Evolutionary conservation across 2,797 vertebrate species (phyloP).

Genomic region (Hippoglossus hippoglossus): DNA sequence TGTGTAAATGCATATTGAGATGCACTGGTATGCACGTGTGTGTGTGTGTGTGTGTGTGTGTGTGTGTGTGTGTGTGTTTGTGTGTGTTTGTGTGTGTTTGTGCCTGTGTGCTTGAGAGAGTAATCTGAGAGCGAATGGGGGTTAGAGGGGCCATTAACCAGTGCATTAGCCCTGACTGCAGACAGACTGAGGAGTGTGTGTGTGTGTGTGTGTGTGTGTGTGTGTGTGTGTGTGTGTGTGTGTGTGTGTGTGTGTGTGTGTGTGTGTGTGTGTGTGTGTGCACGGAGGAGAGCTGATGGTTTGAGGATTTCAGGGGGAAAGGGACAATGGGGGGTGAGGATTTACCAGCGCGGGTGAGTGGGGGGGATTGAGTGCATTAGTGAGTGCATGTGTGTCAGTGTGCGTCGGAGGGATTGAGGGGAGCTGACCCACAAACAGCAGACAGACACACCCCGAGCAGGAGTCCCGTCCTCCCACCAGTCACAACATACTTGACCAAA

Average conservation of each 20-base stretch:
- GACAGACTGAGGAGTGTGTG: conserved; percentile 38
- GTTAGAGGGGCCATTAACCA: conserved; percentile 71
- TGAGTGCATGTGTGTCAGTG: conserved; percentile 55
- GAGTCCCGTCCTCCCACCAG: conserved; percentile 40
- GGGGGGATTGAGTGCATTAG: conserved; percentile 74
- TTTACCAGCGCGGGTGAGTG: conserved; percentile 57
- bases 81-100: conserved; percentile 13
- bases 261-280: conserved; percentile 14
- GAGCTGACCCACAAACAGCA: conserved; percentile 75
- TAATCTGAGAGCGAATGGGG: conserved; percentile 77
- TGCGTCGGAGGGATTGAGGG: conserved; percentile 63
- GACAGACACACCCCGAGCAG: conserved; percentile 53
- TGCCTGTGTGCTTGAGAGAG: conserved; percentile 8
- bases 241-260: conserved; percentile 22
- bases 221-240: conserved; percentile 17
- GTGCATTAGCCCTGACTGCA: conserved; percentile 71
- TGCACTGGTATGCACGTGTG: conserved; percentile 25
- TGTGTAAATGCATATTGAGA: conserved; percentile 10
- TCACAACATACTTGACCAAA: conserved; percentile 12
- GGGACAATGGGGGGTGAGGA: conserved; percentile 75
- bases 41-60: conserved; percentile 16
- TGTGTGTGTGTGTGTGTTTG: conserved; percentile 17
- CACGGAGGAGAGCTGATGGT: conserved; percentile 25
- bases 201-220: conserved; percentile 9
- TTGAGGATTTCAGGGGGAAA: conserved; percentile 69